Percentiles rank a stretch among this genome's conserved stretches.
Evolutionary conservation across 2,888 invertebrate species (phyloP).

Genomic region (Nudaria mundana): DNA sequence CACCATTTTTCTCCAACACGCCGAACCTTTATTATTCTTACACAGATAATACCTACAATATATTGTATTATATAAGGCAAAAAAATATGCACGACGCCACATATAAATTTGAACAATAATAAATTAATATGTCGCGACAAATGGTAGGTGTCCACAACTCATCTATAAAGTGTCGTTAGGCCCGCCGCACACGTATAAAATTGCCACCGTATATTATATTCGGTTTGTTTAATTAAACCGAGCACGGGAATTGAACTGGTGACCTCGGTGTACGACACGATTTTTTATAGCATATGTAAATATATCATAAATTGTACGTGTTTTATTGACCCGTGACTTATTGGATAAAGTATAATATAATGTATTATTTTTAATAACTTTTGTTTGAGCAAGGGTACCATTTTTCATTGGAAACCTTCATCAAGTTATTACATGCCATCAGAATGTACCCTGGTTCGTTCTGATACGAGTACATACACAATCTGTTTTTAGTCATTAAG

Average conservation of each 20-base stretch:
- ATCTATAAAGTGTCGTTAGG: conserved; percentile 39
- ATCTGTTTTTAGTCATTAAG: too few relatives aligned
- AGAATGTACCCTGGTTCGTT: too few relatives aligned
- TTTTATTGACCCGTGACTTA: conserved; percentile 27
- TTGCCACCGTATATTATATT: conserved; percentile 59
- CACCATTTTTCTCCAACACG: not conserved
- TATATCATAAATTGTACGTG: conserved; percentile 34
- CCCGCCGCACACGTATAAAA: conserved; percentile 40
- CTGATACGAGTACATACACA: too few relatives aligned
- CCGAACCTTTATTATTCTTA: conserved; percentile 4
- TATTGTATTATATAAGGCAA: conserved; percentile 17
- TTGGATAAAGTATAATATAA: conserved; percentile 11
- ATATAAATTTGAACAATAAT: conserved; percentile 35
- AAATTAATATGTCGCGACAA: conserved; percentile 35
- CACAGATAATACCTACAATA: conserved; percentile 11
- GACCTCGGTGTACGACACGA: conserved; percentile 43
- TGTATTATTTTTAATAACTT: conserved; percentile 9
- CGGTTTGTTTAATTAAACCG: conserved; percentile 66
- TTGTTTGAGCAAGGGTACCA: not conserved
- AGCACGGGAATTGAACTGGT: conserved; percentile 41
- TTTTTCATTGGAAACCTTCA: not conserved
- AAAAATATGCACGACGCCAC: conserved; percentile 16
- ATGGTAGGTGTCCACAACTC: conserved; percentile 36
- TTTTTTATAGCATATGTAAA: conserved; percentile 55
- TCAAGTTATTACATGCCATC: too few relatives aligned